Evolutionary conservation across 1,140 invertebrate species (phyloP).

Genomic region (Ephestia elutella): DNA sequence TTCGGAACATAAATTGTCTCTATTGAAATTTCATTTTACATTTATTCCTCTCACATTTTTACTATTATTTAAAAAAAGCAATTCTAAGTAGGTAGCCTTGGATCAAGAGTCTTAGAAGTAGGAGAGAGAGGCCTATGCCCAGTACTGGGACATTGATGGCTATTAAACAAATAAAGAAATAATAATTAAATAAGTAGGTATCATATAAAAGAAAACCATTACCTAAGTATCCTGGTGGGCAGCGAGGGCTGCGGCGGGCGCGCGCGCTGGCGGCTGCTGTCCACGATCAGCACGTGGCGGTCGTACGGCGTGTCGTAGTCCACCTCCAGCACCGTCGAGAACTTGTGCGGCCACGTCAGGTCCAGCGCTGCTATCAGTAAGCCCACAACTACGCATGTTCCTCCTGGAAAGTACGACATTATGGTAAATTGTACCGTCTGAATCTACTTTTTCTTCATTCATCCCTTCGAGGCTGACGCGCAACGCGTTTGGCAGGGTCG

Average conservation of each 20-base stretch:
- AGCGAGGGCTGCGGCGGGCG: constrained; percentile 53
- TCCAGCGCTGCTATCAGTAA: constrained; percentile 87
- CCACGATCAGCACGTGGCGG: constrained; percentile 92
- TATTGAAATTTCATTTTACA: no score
- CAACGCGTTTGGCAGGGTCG: no score
- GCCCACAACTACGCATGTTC: constrained; percentile 83
- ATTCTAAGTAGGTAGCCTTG: no score
- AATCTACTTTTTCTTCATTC: no score
- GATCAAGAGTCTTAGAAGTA: no score
- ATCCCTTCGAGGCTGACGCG: no score
- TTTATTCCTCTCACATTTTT: no score
- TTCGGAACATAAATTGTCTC: no score
- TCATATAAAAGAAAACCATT: background rate
- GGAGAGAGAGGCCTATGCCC: no score
- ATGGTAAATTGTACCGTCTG: background rate
- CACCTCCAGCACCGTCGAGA: constrained; percentile 93
- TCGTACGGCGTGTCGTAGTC: constrained; percentile 96
- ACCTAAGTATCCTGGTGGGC: constrained; percentile 64
- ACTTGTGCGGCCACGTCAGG: constrained; percentile 90
- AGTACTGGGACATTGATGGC: no score
- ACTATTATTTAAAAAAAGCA: no score
- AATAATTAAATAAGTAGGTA: background rate
- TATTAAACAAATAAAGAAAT: no score
- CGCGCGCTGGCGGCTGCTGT: constrained; percentile 80
- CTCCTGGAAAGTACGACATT: constrained; percentile 73